A percentile compares a stretch with the other conserved stretches of the same genome.
Conservation (phyloP, 1,140 invertebrate species). For the Drosophila mauritiana region DNA sequence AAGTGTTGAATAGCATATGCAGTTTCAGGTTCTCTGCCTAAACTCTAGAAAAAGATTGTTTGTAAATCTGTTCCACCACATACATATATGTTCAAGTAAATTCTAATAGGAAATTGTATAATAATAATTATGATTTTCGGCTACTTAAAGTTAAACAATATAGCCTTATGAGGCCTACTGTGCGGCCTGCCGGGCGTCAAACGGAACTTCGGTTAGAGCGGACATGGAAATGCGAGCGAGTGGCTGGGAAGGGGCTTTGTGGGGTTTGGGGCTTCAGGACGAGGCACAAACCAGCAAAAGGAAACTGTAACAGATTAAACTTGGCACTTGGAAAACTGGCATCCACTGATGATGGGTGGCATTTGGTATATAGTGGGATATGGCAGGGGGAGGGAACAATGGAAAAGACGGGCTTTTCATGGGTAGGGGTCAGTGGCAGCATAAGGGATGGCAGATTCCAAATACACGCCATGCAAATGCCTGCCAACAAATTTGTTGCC, state of each 20-base stretch:
- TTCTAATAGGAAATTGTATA: no score
- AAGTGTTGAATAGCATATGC: no score
- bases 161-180: not conserved
- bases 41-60: no score
- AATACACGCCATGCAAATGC: constrained; percentile 58
- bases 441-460: constrained; percentile 17
- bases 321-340: constrained; percentile 68
- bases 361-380: constrained; percentile 11
- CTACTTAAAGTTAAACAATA: not conserved
- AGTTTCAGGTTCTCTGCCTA: no score
- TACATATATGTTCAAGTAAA: no score
- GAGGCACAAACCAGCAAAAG: constrained; percentile 63
- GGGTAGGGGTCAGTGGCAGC: constrained; percentile 13
- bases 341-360: constrained; percentile 30
- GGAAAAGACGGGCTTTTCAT: not conserved
- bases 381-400: constrained; percentile 6
- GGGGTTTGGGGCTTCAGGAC: constrained; percentile 31
- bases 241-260: constrained; percentile 7
- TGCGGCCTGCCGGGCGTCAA: constrained; percentile 34
- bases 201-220: constrained; percentile 70
- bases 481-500: constrained; percentile 57
- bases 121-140: no score
- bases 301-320: constrained; percentile 79
- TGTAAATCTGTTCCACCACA: no score
- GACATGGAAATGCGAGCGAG: constrained; percentile 68